Conservation (phyloP, 2,888 invertebrate genomes). For the Pyrocoelia pectoralis region DNA sequence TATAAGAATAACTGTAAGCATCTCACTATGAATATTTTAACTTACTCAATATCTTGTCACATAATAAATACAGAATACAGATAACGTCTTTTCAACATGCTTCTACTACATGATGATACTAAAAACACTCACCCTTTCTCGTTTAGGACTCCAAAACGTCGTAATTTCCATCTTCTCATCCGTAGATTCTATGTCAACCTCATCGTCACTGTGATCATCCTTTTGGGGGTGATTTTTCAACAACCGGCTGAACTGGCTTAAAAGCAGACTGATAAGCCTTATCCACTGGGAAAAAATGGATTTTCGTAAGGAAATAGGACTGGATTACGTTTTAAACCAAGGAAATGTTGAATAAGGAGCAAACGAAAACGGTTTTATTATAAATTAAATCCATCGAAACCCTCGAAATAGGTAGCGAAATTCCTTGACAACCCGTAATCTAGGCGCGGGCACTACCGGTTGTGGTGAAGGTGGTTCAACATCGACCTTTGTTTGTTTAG, state of each 20-base stretch:
- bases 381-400: slow-evolving; percentile 85
- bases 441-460: slow-evolving; percentile 59
- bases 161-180: slow-evolving; percentile 71
- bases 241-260: slow-evolving; percentile 62
- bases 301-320: slow-evolving; percentile 62
- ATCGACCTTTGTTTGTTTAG: slow-evolving; percentile 57
- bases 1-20: slow-evolving; percentile 53
- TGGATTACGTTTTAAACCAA: slow-evolving; percentile 70
- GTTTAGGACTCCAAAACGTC: slow-evolving; percentile 62
- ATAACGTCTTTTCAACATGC: slow-evolving; percentile 10
- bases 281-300: slow-evolving; percentile 56
- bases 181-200: slow-evolving; percentile 88
- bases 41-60: slow-evolving; percentile 18
- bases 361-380: slow-evolving; percentile 71
- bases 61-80: slow-evolving; percentile 27
- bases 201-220: slow-evolving; percentile 77
- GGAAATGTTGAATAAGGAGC: slow-evolving; percentile 72
- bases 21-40: slow-evolving; percentile 40
- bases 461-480: slow-evolving; percentile 51
- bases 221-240: slow-evolving; percentile 52
- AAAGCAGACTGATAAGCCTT: slow-evolving; percentile 65
- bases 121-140: slow-evolving; percentile 61
- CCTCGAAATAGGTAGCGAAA: slow-evolving; percentile 68
- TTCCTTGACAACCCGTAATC: slow-evolving; percentile 65
- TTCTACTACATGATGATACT: not conserved